A percentile compares a stretch with the other conserved stretches of the same genome.
These are phyloP conservation scores for Leiothrix lutea DNA, from an alignment of 2,113 vertebrate species.

Conservation along the genomic window DNA sequence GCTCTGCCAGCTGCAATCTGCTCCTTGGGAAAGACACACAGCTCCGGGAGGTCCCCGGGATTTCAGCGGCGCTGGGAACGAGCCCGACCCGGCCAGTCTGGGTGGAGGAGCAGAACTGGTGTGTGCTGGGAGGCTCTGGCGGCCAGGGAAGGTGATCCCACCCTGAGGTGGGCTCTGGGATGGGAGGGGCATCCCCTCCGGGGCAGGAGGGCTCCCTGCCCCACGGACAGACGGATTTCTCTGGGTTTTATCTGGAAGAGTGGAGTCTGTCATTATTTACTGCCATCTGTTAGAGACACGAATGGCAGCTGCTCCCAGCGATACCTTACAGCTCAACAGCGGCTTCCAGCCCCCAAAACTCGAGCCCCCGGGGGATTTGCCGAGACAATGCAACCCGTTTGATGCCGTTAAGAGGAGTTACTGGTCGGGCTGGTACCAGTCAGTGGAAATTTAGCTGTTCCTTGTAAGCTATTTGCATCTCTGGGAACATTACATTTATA, in stretches of 20 bases:
- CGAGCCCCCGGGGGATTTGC: not conserved
- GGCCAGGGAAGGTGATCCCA: not conserved
- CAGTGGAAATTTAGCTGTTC: not conserved
- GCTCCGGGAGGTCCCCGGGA: not conserved
- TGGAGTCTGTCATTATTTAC: not conserved
- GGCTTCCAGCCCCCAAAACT: not conserved
- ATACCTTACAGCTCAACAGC: not conserved
- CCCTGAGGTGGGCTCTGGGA: rapidly evolving
- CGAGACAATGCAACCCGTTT: not conserved
- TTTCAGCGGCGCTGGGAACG: not conserved
- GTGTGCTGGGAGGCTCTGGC: not conserved
- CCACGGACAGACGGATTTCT: not conserved
- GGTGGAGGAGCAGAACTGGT: not conserved
- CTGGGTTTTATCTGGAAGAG: not conserved
- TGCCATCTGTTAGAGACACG: slow-evolving; percentile 20
- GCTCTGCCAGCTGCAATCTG: not conserved
- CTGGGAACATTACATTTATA: not conserved
- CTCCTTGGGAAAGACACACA: not conserved
- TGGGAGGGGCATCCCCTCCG: rapidly evolving
- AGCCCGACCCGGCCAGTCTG: not conserved
- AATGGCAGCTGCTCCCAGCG: not conserved
- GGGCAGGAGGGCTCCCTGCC: not conserved
- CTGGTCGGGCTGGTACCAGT: not conserved
- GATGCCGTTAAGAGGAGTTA: not conserved
- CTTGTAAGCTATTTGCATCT: not conserved